These are phyloP conservation scores for Passer domesticus DNA, from an alignment of 2,113 vertebrate genomes.

Conservation along the genomic window DNA sequence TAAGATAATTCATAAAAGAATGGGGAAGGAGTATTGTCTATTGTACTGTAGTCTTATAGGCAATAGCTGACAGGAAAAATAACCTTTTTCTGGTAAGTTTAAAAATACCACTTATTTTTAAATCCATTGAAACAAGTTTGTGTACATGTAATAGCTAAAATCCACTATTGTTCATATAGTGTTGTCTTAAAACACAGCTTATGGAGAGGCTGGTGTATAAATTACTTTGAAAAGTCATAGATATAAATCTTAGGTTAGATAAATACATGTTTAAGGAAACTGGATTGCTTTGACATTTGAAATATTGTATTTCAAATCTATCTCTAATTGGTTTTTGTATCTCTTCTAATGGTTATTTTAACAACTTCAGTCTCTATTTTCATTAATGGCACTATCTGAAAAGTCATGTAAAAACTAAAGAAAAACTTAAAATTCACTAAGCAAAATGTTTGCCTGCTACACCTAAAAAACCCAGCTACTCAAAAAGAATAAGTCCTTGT, in stretches of 20 bases:
- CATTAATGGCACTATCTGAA: background rate
- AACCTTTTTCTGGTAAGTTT: background rate
- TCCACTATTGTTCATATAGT: background rate
- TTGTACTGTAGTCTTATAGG: background rate
- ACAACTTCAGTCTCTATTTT: background rate
- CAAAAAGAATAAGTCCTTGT: background rate
- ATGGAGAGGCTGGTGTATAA: background rate
- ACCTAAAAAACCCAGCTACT: background rate
- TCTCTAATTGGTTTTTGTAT: background rate
- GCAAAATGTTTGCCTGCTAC: background rate
- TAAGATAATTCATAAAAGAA: background rate
- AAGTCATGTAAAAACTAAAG: background rate
- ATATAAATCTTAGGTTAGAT: background rate
- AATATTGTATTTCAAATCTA: background rate
- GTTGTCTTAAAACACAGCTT: background rate
- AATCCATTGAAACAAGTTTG: background rate
- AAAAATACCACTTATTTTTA: background rate
- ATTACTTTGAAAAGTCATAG: background rate
- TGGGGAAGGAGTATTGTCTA: background rate
- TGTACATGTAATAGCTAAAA: background rate
- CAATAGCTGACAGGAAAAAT: background rate
- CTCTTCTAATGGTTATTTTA: background rate
- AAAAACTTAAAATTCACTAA: background rate
- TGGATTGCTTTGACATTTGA: background rate
- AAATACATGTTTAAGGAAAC: background rate